A percentile compares a stretch with the other conserved stretches of the same genome.
Conservation (phyloP, 2,113 vertebrate genomes). For the Calonectris borealis region DNA sequence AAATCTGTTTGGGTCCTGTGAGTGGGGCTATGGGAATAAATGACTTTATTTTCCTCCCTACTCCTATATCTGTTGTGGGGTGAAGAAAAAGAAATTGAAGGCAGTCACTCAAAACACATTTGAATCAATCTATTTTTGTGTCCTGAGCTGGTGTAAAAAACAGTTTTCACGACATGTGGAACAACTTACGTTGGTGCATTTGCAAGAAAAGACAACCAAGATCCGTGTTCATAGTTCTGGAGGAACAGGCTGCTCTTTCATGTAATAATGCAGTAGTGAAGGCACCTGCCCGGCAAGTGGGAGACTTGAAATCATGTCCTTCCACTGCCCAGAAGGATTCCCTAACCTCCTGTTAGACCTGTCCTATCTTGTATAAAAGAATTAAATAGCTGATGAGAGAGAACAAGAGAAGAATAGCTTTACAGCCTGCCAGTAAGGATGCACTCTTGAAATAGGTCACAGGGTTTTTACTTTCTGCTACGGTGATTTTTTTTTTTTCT, state of each 20-base stretch:
- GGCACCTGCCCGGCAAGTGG: background rate
- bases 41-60: background rate
- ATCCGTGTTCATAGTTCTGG: background rate
- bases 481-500: background rate
- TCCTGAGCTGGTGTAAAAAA: background rate
- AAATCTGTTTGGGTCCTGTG: background rate
- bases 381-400: background rate
- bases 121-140: background rate
- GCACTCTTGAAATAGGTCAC: background rate
- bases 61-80: background rate
- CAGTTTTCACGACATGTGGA: fast-evolving
- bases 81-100: background rate
- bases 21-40: background rate
- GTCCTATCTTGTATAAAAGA: background rate
- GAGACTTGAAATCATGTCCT: background rate
- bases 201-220: background rate
- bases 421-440: background rate
- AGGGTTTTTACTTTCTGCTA: background rate
- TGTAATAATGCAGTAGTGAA: background rate
- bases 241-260: background rate
- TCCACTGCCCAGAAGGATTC: background rate
- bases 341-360: background rate
- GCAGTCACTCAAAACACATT: background rate
- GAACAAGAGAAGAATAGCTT: background rate
- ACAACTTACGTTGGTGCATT: background rate